Conservation (phyloP, 2,888 invertebrate species). For the Spisula solida region DNA sequence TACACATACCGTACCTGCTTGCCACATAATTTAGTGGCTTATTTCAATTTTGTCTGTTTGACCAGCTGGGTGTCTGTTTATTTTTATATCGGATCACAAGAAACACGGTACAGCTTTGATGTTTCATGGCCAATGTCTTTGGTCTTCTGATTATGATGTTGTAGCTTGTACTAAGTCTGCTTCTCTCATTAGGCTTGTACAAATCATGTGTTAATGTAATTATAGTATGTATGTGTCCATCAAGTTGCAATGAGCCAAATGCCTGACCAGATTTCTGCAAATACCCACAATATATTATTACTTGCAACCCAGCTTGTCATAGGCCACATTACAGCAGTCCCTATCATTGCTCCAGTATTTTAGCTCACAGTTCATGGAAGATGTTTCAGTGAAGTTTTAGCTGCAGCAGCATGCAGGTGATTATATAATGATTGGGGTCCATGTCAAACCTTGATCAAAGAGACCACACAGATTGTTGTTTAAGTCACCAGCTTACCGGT, state of each 20-base stretch:
- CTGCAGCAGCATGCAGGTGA: too few species aligned
- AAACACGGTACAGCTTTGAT: not conserved
- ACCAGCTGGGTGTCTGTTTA: conserved; percentile 26
- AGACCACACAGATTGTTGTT: too few species aligned
- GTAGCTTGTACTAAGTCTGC: not conserved
- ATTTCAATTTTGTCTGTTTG: not conserved
- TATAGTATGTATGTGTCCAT: not conserved
- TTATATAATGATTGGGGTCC: too few species aligned
- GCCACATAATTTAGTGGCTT: not conserved
- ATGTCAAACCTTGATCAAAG: too few species aligned
- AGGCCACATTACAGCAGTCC: too few species aligned
- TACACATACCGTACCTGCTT: not conserved
- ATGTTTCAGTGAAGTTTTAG: too few species aligned
- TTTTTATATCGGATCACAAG: conserved; percentile 12
- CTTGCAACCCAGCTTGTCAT: too few species aligned
- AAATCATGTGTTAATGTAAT: not conserved
- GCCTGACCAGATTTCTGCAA: not conserved
- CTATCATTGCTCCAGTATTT: too few species aligned
- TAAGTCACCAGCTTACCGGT: too few species aligned
- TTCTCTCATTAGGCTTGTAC: not conserved
- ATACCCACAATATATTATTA: not conserved
- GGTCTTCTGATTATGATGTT: not conserved
- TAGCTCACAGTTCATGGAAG: too few species aligned
- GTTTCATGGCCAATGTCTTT: not conserved
- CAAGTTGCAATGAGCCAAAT: not conserved